Conservation (phyloP, 2,797 vertebrate genomes). For the Pseudochirops corinnae region DNA sequence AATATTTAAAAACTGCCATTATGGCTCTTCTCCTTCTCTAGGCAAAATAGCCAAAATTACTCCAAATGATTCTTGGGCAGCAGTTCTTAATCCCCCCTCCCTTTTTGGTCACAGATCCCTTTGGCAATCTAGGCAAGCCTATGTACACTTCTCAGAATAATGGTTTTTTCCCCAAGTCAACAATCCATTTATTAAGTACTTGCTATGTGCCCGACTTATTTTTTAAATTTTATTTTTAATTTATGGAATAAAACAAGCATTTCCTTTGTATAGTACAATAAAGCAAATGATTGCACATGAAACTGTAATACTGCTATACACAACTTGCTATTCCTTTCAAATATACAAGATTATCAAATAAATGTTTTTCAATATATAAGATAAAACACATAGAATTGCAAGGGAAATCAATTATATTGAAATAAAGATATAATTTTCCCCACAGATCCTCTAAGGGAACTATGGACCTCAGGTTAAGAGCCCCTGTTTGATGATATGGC, state of each 20-base stretch:
- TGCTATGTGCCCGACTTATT: not conserved
- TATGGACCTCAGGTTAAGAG: not conserved
- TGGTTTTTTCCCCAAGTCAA: not conserved
- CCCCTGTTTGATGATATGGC: not conserved
- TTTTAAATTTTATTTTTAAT: not conserved
- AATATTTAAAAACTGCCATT: not conserved
- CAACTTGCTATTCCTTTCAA: not conserved
- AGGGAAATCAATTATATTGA: not conserved
- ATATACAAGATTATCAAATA: not conserved
- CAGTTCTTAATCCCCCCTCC: not conserved
- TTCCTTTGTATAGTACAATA: not conserved
- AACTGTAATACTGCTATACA: not conserved
- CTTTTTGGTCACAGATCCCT: not conserved
- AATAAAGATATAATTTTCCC: no score
- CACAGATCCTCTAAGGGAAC: no score
- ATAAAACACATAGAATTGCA: not conserved
- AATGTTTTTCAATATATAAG: not conserved
- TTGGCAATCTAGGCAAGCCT: not conserved
- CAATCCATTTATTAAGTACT: not conserved
- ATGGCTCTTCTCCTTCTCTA: not conserved
- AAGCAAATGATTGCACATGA: not conserved
- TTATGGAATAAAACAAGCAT: not conserved
- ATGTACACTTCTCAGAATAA: not conserved
- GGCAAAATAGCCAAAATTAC: not conserved
- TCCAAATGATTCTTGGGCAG: not conserved